Evolutionary conservation across 2,113 vertebrate species (phyloP), one percentile per base, ranked within the genome.

Genomic region (Alouatta palliata): DNA sequence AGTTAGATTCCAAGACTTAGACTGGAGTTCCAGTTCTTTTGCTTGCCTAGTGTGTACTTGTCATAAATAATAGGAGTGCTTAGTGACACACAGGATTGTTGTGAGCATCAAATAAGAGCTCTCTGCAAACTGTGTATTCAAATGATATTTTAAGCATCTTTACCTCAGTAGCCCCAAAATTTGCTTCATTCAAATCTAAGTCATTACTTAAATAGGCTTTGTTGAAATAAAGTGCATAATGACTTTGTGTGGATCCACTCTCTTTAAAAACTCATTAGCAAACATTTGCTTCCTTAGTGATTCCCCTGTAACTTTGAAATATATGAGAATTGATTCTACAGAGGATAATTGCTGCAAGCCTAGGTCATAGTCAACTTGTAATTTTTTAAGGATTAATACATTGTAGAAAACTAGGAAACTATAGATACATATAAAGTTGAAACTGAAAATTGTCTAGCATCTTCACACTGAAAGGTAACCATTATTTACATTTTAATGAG

Each of bases 231-330:
- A 93, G 89, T 82, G 43, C 70, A 37, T 64, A 81, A 70, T 76
- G 86, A 85, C 82, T 93, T 89, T 52, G 66, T 37, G 2, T 70
- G 54, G n/a, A 87, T 93, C 56, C 52, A 71, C 45, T 66, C n/a
- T 92, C n/a, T 82, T 86, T 54, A 86, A 91, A 91, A 81, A 71
- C 80, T 91, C 47, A 79, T 91, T 92, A 80, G 73, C 61, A 83
- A 93, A 92, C 10, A n/a, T 82, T 75, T 84, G 70, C 76, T 90
- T 96, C 40, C 71, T 93, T 82, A 96, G 82, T 52, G 45, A 58
- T 66, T 93, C 35, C 58, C 14, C 56, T 82, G 17, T 76, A 92
- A 54, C 61, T 35, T 93, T 90, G 84, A 87, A 93, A 68, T 86
- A 56, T 32, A 37, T 82, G 83, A 76, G 66, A 79, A 32, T 37